Evolutionary conservation across 53 echinoderm and acorn worm genomes (phyloP).

Genomic region (Temnopleurus reevesii): DNA sequence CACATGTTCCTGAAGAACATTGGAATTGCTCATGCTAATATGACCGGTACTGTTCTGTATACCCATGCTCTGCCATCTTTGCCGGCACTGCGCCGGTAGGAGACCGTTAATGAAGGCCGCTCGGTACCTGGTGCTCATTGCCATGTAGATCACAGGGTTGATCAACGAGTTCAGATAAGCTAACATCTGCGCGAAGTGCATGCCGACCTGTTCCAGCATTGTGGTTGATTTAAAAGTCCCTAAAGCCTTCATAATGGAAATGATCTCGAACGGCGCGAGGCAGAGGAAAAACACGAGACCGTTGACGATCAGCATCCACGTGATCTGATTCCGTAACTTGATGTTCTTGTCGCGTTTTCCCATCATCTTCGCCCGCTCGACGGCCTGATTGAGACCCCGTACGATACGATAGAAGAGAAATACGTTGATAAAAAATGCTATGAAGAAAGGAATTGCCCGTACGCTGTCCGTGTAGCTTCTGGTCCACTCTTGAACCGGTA

Average conservation of each 20-base stretch:
- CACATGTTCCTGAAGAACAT: conserved; percentile 25
- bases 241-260: conserved; percentile 58
- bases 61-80: conserved; percentile 50
- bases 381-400: conserved; percentile 67
- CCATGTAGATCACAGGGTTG: conserved; percentile 77
- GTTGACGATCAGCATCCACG: conserved; percentile 79
- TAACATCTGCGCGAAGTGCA: conserved; percentile 60
- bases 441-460: conserved; percentile 71
- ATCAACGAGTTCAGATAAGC: conserved; percentile 74
- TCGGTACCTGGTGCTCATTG: conserved; percentile 72
- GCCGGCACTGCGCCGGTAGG: conserved; percentile 50
- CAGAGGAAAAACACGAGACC: conserved; percentile 77
- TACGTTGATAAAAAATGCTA: conserved; percentile 66
- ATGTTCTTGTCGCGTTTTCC: conserved; percentile 70
- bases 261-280: conserved; percentile 77
- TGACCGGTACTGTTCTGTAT: conserved; percentile 44
- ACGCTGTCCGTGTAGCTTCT: conserved; percentile 60
- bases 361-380: conserved; percentile 66
- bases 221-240: conserved; percentile 28
- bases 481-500: conserved; percentile 20
- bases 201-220: not conserved
- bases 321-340: conserved; percentile 77
- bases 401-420: conserved; percentile 71
- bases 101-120: conserved; percentile 74
- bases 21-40: conserved; percentile 48